These are phyloP conservation scores for Sternotherus odoratus DNA, from an alignment of 2,797 vertebrate species.

Conservation along the genomic window DNA sequence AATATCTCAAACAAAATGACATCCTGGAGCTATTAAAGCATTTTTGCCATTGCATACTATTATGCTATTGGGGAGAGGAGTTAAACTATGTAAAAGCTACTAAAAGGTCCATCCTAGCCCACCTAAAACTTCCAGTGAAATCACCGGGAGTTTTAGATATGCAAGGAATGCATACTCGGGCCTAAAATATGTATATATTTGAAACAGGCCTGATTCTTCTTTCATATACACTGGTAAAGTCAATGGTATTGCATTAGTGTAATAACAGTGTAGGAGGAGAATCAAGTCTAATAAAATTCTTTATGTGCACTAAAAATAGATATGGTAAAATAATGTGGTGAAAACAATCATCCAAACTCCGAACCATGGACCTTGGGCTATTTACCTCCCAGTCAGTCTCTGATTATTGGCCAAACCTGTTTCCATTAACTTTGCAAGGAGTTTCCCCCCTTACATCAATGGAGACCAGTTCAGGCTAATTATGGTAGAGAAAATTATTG, in stretches of 20 bases:
- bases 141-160: not conserved
- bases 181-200: not conserved
- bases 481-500: slow-evolving; percentile 5
- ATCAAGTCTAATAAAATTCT: not conserved
- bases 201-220: not conserved
- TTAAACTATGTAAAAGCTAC: not conserved
- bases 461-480: slow-evolving; percentile 8
- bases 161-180: fast-evolving
- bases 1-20: not conserved
- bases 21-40: not conserved
- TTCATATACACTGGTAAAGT: fast-evolving
- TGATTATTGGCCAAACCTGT: not conserved
- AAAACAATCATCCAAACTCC: not conserved
- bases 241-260: fast-evolving
- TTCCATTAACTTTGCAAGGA: not conserved
- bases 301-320: not conserved
- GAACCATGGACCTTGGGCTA: slow-evolving; percentile 48
- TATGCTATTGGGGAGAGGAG: not conserved
- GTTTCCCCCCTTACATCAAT: not conserved
- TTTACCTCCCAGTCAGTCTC: slow-evolving; percentile 21
- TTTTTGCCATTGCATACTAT: not conserved
- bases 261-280: not conserved
- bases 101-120: not conserved
- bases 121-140: not conserved
- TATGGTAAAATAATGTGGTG: not conserved